Percentiles rank a stretch among this genome's conserved stretches.
Evolutionary conservation across 1,140 invertebrate species (phyloP).

Genomic region (Drosophila melanica): DNA sequence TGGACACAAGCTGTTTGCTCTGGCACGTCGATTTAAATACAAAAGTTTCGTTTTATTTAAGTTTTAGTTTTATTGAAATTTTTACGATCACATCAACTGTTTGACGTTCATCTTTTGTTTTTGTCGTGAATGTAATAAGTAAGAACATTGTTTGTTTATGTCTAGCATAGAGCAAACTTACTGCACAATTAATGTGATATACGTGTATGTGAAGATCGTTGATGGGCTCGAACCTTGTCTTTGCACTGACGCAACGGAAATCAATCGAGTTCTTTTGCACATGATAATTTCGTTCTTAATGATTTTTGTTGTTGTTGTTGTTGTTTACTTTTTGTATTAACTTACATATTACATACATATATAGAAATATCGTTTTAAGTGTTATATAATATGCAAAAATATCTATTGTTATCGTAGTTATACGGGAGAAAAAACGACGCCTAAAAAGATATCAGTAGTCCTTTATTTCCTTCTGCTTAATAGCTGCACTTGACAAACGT

Average conservation of each 20-base stretch:
- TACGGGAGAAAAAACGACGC: slow-evolving; percentile 75
- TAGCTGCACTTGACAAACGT: slow-evolving; percentile 27
- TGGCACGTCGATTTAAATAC: not conserved
- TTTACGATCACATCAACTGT: slow-evolving; percentile 72
- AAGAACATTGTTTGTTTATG: slow-evolving; percentile 51
- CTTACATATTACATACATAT: slow-evolving; percentile 68
- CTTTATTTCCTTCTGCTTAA: slow-evolving; percentile 29
- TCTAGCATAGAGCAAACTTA: slow-evolving; percentile 63
- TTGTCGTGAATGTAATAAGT: slow-evolving; percentile 54
- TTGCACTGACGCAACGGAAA: slow-evolving; percentile 6
- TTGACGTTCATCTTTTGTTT: slow-evolving; percentile 51
- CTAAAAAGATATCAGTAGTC: slow-evolving; percentile 59
- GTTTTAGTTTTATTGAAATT: slow-evolving; percentile 80
- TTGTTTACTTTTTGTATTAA: slow-evolving; percentile 47
- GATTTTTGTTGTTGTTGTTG: slow-evolving; percentile 38
- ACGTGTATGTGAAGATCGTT: slow-evolving; percentile 59
- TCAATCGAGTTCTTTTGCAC: slow-evolving; percentile 59
- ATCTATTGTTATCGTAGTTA: slow-evolving; percentile 74
- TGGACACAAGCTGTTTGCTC: slow-evolving; percentile 17
- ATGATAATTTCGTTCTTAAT: slow-evolving; percentile 60
- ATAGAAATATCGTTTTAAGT: slow-evolving; percentile 63
- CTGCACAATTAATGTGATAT: slow-evolving; percentile 61
- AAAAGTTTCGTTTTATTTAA: slow-evolving; percentile 60
- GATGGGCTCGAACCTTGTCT: not conserved
- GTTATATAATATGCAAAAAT: slow-evolving; percentile 80